Evolutionary conservation across 2,888 invertebrate species (phyloP), one percentile per base, ranked within the genome.

Genomic region (Dastarcus helophoroides): DNA sequence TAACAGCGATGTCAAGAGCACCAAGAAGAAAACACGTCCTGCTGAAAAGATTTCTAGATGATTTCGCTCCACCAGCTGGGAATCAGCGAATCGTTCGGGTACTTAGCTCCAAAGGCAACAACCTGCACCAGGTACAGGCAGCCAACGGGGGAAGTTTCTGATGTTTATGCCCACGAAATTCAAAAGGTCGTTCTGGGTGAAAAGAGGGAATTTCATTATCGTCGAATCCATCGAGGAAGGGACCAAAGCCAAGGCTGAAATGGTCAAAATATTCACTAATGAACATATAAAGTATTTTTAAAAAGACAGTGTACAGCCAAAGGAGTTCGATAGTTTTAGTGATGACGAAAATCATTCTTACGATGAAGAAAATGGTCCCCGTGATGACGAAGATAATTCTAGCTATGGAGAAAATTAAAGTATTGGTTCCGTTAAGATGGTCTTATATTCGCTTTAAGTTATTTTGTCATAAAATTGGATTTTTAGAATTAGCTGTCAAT

Each of bases 161-260:
- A 90, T 80, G 4, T 88, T 90, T 19, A 95, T 98, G 95, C 97
- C 97, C 4, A 76, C 75, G 8, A 95, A 93, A 54, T 95, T 88
- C 54, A 71, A 94, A 7, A 83, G 82, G 56, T 88, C 84, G 50
- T 76, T 94, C 26, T 98, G 91, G 90, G 81, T 95, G 0, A 91
- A 89, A 58, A 71, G 88, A 31, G 91, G 91, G 3, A 81, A 88
- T 60, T 95, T 73, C 54, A 73, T 95, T 14, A 60, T 97, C 2
- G 76, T 93, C 0, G 86, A 91, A 52, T 81, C 88, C 1, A 95
- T 98, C 35, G 65, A 70, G 22, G 95, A 97, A 62, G 94, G 94
- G 8, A 81, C 84, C 44, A 94, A 91, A 68, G 94, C 95, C 0
- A 85, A 83, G 53, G 95, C 79, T 0, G 95, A 95, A 68, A 93